Conservation (phyloP, 2,888 invertebrate species). For the Eledona agricola region DNA sequence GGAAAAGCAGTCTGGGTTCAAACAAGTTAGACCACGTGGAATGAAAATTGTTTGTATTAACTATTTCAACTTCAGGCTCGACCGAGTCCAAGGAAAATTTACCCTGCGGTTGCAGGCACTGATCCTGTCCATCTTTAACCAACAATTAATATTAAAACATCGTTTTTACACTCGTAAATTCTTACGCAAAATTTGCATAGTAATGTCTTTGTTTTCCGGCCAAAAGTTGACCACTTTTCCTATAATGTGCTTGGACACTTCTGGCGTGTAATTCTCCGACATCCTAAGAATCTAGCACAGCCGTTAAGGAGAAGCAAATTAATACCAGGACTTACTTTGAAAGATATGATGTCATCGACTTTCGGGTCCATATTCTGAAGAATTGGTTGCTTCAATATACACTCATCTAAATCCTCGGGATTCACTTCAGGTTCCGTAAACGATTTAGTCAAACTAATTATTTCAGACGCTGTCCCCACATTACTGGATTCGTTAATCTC, state of each 20-base stretch:
- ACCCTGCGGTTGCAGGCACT: slow-evolving; percentile 55
- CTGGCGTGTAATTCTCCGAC: slow-evolving; percentile 58
- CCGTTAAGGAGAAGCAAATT: slow-evolving; percentile 24
- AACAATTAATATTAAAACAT: no score
- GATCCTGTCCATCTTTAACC: slow-evolving; percentile 56
- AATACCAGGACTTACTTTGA: slow-evolving; percentile 48
- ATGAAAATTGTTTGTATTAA: no score
- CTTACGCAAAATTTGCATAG: slow-evolving; percentile 48
- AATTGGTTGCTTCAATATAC: slow-evolving; percentile 36
- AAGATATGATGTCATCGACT: slow-evolving; percentile 45
- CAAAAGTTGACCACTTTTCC: slow-evolving; percentile 50
- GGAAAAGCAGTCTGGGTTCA: slow-evolving; percentile 18
- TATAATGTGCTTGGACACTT: slow-evolving; percentile 57
- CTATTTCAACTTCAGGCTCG: neutral
- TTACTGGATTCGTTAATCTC: no score
- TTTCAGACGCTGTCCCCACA: no score
- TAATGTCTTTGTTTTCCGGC: slow-evolving; percentile 41
- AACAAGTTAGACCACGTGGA: neutral
- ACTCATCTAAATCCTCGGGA: slow-evolving; percentile 25
- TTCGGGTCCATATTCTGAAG: slow-evolving; percentile 35
- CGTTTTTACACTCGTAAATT: no score
- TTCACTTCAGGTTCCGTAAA: no score
- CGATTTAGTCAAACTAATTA: no score
- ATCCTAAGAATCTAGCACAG: slow-evolving; percentile 57
- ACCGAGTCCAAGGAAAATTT: slow-evolving; percentile 54